Evolutionary conservation across 1,140 invertebrate genomes (phyloP).

Genomic region (Pseudomyrmex pallidus): DNA sequence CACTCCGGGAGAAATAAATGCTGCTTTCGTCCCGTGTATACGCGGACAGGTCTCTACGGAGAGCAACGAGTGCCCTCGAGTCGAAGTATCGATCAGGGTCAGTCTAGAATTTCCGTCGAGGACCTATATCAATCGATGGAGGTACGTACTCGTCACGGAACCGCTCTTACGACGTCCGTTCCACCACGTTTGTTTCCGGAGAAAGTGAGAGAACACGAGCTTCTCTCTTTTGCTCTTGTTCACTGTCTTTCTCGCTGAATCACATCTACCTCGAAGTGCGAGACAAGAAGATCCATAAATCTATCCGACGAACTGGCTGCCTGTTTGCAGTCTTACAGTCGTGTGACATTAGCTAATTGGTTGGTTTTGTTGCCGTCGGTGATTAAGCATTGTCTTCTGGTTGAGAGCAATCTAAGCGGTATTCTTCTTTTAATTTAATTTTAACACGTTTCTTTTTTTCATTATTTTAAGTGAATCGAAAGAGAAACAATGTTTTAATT

Average conservation of each 20-base stretch:
- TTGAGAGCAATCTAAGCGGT: not conserved
- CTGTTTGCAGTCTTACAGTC: slow-evolving; percentile 41
- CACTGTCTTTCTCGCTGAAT: slow-evolving; percentile 20
- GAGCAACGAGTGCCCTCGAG: not conserved
- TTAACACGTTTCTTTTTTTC: not conserved
- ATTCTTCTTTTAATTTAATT: slow-evolving; percentile 19
- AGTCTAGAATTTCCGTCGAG: slow-evolving; percentile 62
- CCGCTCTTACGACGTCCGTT: slow-evolving; percentile 56
- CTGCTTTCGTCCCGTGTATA: slow-evolving; percentile 48
- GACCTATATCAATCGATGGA: slow-evolving; percentile 62
- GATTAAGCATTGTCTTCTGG: slow-evolving; percentile 22
- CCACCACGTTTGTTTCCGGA: slow-evolving; percentile 41
- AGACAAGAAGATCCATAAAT: slow-evolving; percentile 40
- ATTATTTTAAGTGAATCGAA: not conserved
- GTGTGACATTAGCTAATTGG: slow-evolving; percentile 57
- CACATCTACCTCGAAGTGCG: not conserved
- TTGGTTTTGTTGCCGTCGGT: slow-evolving; percentile 45
- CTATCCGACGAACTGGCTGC: slow-evolving; percentile 36
- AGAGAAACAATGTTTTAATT: not conserved
- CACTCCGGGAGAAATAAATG: slow-evolving; percentile 57
- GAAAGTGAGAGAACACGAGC: slow-evolving; percentile 4
- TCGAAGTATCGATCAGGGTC: slow-evolving; percentile 63
- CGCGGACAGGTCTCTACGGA: slow-evolving; percentile 27
- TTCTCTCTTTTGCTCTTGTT: not conserved
- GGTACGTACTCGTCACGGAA: slow-evolving; percentile 54